A percentile compares a stretch with the other conserved stretches of the same genome.
These are phyloP conservation scores for Cheilosia pagana DNA, from an alignment of 2,888 invertebrate genomes.

Conservation along the genomic window DNA sequence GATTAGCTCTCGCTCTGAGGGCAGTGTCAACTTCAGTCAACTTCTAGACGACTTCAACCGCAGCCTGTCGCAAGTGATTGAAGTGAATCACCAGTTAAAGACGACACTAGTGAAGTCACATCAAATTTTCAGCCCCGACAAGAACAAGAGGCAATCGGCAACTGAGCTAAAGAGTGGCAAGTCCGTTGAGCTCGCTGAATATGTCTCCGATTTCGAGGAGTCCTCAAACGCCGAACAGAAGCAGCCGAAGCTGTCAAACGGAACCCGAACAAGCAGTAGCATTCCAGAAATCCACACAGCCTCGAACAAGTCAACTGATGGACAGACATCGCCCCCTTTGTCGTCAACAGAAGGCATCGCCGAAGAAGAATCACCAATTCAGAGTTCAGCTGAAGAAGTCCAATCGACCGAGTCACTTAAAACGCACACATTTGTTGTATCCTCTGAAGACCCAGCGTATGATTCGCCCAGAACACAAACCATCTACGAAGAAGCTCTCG, in stretches of 20 bases:
- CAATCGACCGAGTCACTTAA: slow-evolving; percentile 16
- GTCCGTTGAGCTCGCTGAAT: slow-evolving; percentile 43
- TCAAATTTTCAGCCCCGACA: slow-evolving; percentile 75
- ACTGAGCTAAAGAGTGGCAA: background rate
- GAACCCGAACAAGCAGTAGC: slow-evolving; percentile 49
- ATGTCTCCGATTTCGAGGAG: slow-evolving; percentile 68
- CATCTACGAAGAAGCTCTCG: slow-evolving; percentile 52
- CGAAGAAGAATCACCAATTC: slow-evolving; percentile 36
- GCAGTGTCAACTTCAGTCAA: slow-evolving; percentile 76
- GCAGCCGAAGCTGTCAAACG: slow-evolving; percentile 12
- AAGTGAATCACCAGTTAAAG: slow-evolving; percentile 80
- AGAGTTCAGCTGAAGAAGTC: slow-evolving; percentile 35
- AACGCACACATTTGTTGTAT: slow-evolving; percentile 52
- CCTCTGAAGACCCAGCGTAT: slow-evolving; percentile 28
- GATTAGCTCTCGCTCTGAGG: slow-evolving; percentile 42
- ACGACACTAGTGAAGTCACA: slow-evolving; percentile 77
- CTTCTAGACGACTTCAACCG: slow-evolving; percentile 80
- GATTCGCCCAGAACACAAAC: slow-evolving; percentile 12
- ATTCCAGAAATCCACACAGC: slow-evolving; percentile 41
- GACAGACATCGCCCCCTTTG: slow-evolving; percentile 3
- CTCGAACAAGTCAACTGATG: slow-evolving; percentile 31
- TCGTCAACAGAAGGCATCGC: slow-evolving; percentile 37
- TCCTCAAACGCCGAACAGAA: slow-evolving; percentile 44
- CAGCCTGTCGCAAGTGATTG: slow-evolving; percentile 79
- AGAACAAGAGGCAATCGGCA: slow-evolving; percentile 22